A percentile compares a stretch with the other conserved stretches of the same genome.
phyloP scores from a whole-genome alignment of 2,888 invertebrate species.

The Trilocha varians region DNA sequence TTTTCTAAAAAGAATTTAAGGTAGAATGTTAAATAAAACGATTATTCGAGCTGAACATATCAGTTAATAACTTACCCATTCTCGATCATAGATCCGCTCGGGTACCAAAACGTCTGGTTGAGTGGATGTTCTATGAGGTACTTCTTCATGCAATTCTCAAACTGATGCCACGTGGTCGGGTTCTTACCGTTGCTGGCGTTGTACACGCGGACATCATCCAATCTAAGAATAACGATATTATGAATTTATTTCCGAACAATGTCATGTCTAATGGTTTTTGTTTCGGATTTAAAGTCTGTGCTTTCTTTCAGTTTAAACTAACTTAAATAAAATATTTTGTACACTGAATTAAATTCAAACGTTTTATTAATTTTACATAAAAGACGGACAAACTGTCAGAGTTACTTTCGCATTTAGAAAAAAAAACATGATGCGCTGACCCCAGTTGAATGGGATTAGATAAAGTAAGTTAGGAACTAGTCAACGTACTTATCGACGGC shows the following conservation, averaged over 20 bases:
- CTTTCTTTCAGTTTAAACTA: too few relatives aligned
- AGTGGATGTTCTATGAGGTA: conserved; percentile 73
- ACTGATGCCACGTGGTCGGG: conserved; percentile 79
- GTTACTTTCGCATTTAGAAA: neutral
- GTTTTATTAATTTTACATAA: too few relatives aligned
- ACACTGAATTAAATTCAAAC: too few relatives aligned
- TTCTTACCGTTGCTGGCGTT: conserved; percentile 84
- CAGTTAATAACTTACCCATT: conserved; percentile 71
- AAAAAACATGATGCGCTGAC: neutral
- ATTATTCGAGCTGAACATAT: too few relatives aligned
- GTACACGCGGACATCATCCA: conserved; percentile 72
- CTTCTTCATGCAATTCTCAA: conserved; percentile 66
- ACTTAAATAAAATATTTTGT: too few relatives aligned
- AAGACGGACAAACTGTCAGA: too few relatives aligned
- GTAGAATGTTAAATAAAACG: too few relatives aligned
- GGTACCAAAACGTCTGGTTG: conserved; percentile 79
- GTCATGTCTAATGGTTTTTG: too few relatives aligned
- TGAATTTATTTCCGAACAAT: too few relatives aligned
- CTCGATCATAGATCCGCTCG: conserved; percentile 67
- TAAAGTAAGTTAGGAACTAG: neutral
- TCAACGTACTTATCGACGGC: conserved; percentile 60
- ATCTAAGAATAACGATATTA: conserved; percentile 25
- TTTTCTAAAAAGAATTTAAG: too few relatives aligned
- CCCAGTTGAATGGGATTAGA: neutral
- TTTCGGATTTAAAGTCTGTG: too few relatives aligned